A percentile compares a stretch with the other conserved stretches of the same genome.
These are phyloP conservation scores for Chrysoperla carnea DNA, from an alignment of 1,140 invertebrate species.

Conservation along the genomic window DNA sequence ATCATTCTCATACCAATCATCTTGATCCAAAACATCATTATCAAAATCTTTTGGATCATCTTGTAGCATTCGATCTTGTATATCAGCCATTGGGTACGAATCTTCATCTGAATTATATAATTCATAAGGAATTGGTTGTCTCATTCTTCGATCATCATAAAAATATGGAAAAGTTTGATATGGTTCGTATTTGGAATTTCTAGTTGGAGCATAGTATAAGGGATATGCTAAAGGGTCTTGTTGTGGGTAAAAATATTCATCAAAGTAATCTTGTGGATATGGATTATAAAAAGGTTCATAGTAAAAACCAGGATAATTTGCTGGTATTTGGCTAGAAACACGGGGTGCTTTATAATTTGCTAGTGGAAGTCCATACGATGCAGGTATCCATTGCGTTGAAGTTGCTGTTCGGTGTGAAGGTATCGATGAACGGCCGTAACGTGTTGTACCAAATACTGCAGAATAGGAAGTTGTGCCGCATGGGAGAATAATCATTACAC, in stretches of 20 bases:
- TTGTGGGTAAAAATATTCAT: conserved; percentile 29
- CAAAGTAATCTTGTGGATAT: conserved; percentile 31
- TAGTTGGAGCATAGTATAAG: conserved; percentile 18
- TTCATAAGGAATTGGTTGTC: conserved; percentile 11
- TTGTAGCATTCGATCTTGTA: conserved; percentile 20
- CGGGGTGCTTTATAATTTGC: conserved; percentile 13
- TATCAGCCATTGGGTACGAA: conserved; percentile 20
- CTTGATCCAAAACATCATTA: conserved; percentile 32
- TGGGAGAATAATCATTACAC: conserved; percentile 19
- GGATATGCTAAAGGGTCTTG: conserved; percentile 17
- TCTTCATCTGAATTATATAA: conserved; percentile 18
- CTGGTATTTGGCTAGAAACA: conserved; percentile 13
- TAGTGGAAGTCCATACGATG: conserved; percentile 4
- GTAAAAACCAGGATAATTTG: conserved; percentile 16
- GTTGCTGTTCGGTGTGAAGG: conserved; percentile 1
- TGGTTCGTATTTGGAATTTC: conserved; percentile 21
- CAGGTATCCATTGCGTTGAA: neutral
- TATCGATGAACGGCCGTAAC: conserved; percentile 18
- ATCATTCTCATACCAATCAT: conserved; percentile 37
- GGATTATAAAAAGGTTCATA: conserved; percentile 22
- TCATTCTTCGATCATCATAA: conserved; percentile 17
- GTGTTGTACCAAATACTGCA: conserved; percentile 25
- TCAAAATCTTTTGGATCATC: conserved; percentile 28
- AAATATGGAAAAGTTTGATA: conserved; percentile 26
- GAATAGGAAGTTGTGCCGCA: conserved; percentile 21